Evolutionary conservation across 2,797 vertebrate genomes (phyloP).

Genomic region (Poliocrania exsul): DNA sequence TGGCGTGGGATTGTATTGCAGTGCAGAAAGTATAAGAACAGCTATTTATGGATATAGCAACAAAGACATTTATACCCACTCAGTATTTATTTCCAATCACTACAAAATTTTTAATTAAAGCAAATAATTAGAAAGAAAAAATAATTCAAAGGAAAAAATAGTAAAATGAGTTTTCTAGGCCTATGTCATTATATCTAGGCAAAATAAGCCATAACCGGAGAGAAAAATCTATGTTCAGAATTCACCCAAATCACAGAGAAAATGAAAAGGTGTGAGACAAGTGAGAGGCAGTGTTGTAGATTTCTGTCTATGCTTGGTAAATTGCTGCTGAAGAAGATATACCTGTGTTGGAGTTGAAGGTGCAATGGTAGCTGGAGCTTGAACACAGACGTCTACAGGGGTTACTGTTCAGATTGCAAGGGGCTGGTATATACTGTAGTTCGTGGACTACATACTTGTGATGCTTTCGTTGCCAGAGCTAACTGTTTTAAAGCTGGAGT

Average conservation of each 20-base stretch:
- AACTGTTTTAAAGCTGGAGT: background rate
- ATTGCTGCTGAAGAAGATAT: accelerated
- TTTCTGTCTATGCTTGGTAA: background rate
- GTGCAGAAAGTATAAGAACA: background rate
- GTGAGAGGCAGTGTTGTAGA: background rate
- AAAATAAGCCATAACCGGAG: background rate
- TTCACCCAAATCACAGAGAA: background rate
- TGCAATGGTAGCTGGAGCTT: accelerated
- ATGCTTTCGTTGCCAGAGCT: background rate
- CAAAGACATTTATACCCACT: background rate
- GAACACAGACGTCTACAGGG: background rate
- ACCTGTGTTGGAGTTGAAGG: background rate
- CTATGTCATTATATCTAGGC: background rate
- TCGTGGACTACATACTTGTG: background rate
- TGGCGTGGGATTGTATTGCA: background rate
- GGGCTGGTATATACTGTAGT: background rate
- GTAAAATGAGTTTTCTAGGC: background rate
- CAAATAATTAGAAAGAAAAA: background rate
- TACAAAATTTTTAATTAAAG: background rate
- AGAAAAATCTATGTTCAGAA: background rate
- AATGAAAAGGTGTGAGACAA: background rate
- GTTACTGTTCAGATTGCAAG: background rate
- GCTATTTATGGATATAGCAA: background rate
- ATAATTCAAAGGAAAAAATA: background rate
- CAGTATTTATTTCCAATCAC: background rate